Evolutionary conservation across 1,140 invertebrate genomes (phyloP).

Genomic region (Brachionus asplanchnoidis): DNA sequence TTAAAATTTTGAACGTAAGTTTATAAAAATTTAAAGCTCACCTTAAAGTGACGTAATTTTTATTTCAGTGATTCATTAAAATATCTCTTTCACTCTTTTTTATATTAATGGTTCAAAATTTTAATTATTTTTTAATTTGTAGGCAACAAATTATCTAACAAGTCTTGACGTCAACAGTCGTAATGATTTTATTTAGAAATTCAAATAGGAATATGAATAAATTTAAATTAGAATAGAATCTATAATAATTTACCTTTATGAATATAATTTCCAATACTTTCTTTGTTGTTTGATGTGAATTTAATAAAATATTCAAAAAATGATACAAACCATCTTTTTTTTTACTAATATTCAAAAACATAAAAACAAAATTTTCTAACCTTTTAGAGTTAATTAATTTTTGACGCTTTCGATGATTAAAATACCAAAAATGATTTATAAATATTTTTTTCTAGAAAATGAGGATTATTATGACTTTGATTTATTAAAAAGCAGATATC

Average conservation of each 20-base stretch:
- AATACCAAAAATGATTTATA: background rate
- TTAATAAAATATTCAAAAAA: background rate
- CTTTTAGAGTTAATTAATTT: background rate
- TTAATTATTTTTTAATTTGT: background rate
- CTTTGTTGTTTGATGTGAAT: no score
- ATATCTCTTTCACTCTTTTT: background rate
- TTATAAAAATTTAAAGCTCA: background rate
- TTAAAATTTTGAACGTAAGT: conserved; percentile 24
- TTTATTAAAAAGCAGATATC: background rate
- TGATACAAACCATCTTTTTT: background rate
- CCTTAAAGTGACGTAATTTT: background rate
- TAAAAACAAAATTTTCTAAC: background rate
- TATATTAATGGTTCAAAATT: background rate
- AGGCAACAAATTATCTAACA: background rate
- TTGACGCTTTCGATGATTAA: background rate
- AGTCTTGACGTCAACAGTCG: conserved; percentile 3
- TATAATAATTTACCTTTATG: background rate
- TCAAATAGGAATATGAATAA: background rate
- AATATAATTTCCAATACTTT: background rate
- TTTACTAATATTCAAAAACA: background rate
- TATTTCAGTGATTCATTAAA: no score
- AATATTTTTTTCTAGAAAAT: background rate
- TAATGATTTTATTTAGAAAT: background rate
- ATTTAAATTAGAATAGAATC: background rate
- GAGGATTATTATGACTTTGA: background rate